Percentiles rank a stretch among this genome's conserved stretches.
Conservation (phyloP, 2,113 vertebrate species). For the Crotophaga sulcirostris region DNA sequence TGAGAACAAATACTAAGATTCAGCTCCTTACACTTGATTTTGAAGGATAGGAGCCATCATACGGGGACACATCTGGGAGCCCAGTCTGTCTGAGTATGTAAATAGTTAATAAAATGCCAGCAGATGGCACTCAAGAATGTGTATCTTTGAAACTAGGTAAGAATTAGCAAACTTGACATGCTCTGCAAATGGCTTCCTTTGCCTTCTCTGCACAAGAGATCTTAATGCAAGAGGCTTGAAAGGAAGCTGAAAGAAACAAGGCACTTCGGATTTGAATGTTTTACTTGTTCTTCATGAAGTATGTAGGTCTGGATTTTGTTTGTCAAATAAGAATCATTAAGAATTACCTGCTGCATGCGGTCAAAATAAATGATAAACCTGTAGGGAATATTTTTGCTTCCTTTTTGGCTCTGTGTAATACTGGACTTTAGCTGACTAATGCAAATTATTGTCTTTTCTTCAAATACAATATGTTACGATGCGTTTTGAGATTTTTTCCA, state of each 20-base stretch:
- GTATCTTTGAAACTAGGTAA: not conserved
- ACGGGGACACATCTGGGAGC: not conserved
- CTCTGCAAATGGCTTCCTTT: conserved; percentile 34
- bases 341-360: not conserved
- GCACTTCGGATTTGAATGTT: not conserved
- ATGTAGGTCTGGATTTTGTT: not conserved
- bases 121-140: conserved; percentile 50
- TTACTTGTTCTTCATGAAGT: not conserved
- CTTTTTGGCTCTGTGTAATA: not conserved
- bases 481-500: not conserved
- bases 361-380: not conserved
- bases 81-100: not conserved
- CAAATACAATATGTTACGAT: not conserved
- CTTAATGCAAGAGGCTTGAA: not conserved
- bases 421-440: not conserved
- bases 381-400: not conserved
- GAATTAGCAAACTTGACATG: not conserved
- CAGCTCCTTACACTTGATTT: not conserved
- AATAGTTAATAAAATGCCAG: conserved; percentile 37
- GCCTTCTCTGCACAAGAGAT: not conserved
- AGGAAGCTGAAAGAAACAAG: not conserved
- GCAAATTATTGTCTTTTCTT: not conserved
- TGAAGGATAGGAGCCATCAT: not conserved
- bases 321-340: not conserved
- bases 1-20: not conserved